Evolutionary conservation across 2,797 vertebrate genomes (phyloP), one percentile per base, ranked within the genome.

Genomic region (Myotis daubentonii): DNA sequence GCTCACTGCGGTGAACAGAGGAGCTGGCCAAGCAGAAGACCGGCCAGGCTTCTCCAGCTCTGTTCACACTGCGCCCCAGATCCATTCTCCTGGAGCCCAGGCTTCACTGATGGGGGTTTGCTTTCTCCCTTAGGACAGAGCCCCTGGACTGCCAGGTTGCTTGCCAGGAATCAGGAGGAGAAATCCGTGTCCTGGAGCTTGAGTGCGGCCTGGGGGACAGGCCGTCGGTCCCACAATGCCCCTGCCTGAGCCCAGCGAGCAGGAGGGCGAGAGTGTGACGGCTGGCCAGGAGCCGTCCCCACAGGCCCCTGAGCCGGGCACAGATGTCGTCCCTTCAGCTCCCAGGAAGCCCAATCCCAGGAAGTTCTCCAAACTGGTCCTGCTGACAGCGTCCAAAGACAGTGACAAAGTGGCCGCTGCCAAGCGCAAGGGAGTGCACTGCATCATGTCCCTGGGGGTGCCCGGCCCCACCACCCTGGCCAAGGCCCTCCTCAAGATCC

Each of bases 361-460:
- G 72, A 96, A 96, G 66, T 97, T 96, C 87, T 97, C 97, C 96
- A 96, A 96, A 65, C 95, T 97, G 68, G 95, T 97, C 62, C 87
- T 97, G 72, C 92, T 97, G 62, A 96, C 96, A 0, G 96, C 95
- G 28, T 95, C 95, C 91, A 97, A 97, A 71, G 96, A 97, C 94
- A 97, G 96, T 11, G 51, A 91, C 95, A 96, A 96, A 57, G 95
- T 95, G 85, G 74, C 91, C 0, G 90, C 92, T 2, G 95, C 95
- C 90, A 96, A 96, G 47, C 94, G 95, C 86, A 95, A 33, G 66
- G 97, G 94, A 0, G 94, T 96, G 23, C 96, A 96, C 88, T 97
- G 96, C 41, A 79, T 97, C 88, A 96, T 97, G 97, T 96, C 97
- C n/a, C 94, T 97, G 47, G 97, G 96, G 17, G 78, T 79, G 10